Evolutionary conservation across 2,797 vertebrate species (phyloP).

Genomic region (Gymnoscopelus braueri): DNA sequence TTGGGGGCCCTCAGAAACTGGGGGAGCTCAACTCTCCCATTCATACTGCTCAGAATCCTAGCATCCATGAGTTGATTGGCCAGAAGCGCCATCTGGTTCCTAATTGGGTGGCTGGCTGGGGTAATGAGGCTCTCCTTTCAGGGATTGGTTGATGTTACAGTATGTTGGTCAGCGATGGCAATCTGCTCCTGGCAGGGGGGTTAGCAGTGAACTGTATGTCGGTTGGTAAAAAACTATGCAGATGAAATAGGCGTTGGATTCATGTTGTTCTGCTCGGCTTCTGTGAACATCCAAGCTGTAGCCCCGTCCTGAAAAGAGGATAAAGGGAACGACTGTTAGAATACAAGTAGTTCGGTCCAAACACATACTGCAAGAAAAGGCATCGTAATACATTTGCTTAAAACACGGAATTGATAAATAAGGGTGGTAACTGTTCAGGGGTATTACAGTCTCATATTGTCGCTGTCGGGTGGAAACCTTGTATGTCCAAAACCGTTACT

Average conservation of each 20-base stretch:
- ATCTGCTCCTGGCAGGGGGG: slow-evolving; percentile 83
- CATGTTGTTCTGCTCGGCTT: slow-evolving; percentile 59
- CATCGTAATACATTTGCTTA: too few species aligned
- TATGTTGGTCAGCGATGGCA: slow-evolving; percentile 88
- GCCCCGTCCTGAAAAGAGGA: slow-evolving; percentile 61
- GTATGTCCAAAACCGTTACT: too few species aligned
- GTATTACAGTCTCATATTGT: too few species aligned
- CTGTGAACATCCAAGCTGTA: slow-evolving; percentile 38
- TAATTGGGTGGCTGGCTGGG: slow-evolving; percentile 90
- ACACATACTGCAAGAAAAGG: slow-evolving; percentile 10
- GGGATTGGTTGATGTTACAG: slow-evolving; percentile 84
- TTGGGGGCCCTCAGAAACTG: slow-evolving; percentile 96
- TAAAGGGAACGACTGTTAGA: slow-evolving; percentile 36
- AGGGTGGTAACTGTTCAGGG: too few species aligned
- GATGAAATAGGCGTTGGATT: slow-evolving; percentile 70
- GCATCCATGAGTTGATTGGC: slow-evolving; percentile 96
- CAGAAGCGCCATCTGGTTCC: slow-evolving; percentile 95
- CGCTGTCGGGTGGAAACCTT: too few species aligned
- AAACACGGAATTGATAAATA: too few species aligned
- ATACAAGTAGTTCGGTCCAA: slow-evolving; percentile 21
- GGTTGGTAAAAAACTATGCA: slow-evolving; percentile 59
- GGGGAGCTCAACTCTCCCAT: slow-evolving; percentile 94
- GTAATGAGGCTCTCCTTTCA: slow-evolving; percentile 87
- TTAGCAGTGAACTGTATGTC: slow-evolving; percentile 48
- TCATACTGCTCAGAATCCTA: slow-evolving; percentile 86